Base-by-base conservation (phyloP, 1,140 invertebrate genomes). In the Sycophaga agraensis region DNA sequence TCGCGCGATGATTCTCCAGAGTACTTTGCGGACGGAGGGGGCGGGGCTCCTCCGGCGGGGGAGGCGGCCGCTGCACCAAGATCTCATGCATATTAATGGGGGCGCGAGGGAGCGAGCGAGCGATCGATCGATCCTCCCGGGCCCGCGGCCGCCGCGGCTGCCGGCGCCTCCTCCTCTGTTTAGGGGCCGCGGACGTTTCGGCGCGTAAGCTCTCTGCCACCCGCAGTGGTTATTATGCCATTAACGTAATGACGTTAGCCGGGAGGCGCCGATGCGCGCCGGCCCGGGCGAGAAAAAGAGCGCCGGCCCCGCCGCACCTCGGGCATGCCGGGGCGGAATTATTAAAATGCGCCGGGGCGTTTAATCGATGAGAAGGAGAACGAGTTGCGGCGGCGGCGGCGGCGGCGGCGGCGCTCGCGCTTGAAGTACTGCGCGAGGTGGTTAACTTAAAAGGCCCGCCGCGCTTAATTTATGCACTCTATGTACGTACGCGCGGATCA, bases 61-160 rank as follows among this genome's bases (percentile, higher is more conserved):
- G 59, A 56, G 24, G 17, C 45, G 39, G 14, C n/a, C 2, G 50
- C 63, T 64, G 8, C 9, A 57, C 57, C 64, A 48, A 73, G 70
- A 73, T 73, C 73, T 79, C 75, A 79, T 79, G 71, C 75, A 79
- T 79, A 78, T 79, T 79, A 77, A 79, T 78, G 68, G 58, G 2
- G 43, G 61, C 64, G 57, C n/a, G n/a, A n/a, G n/a, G n/a, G n/a
- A n/a, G n/a, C n/a, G n/a, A n/a, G n/a, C n/a, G n/a, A n/a, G n/a
- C n/a, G 70, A 77, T 78, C 70, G 75, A 76, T 76, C 71, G 71
- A 71, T 64, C 61, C n/a, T n/a, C n/a, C n/a, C n/a, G n/a, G n/a
- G n/a, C n/a, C n/a, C n/a, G n/a, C n/a, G n/a, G n/a, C n/a, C n/a
- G n/a, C n/a, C n/a, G n/a, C n/a, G n/a, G n/a, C n/a, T n/a, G n/a